Conservation (phyloP, 2,797 vertebrate species). For the Typhlichthys eigenmanni region DNA sequence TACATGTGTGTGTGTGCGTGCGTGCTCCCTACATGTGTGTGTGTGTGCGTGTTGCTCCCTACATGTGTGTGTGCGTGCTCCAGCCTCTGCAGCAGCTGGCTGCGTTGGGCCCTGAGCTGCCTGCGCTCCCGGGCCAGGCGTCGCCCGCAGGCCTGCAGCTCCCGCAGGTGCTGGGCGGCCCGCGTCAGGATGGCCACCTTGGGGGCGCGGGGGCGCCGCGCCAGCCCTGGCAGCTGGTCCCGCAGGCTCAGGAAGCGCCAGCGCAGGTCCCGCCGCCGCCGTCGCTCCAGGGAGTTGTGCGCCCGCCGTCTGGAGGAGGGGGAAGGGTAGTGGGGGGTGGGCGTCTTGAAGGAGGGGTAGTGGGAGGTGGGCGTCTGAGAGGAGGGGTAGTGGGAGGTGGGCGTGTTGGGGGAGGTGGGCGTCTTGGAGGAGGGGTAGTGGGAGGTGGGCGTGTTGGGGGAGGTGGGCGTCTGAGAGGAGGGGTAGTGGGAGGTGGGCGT, state of each 20-base stretch:
- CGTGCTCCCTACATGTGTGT: not conserved
- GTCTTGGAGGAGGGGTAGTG: no score
- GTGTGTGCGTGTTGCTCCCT: constrained; percentile 8
- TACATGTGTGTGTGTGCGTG: constrained; percentile 15
- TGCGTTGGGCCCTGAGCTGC: constrained; percentile 84
- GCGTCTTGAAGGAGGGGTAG: constrained; percentile 33
- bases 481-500: no score
- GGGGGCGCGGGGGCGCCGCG: constrained; percentile 87
- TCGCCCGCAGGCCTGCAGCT: constrained; percentile 80
- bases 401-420: no score
- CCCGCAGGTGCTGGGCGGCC: constrained; percentile 87
- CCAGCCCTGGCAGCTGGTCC: constrained; percentile 87
- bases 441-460: no score
- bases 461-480: no score
- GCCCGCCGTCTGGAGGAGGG: constrained; percentile 82
- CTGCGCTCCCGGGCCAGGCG: constrained; percentile 86
- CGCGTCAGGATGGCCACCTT: constrained; percentile 92
- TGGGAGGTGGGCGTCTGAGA: constrained; percentile 52
- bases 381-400: not conserved
- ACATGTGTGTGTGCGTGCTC: constrained; percentile 47
- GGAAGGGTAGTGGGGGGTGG: constrained; percentile 55
- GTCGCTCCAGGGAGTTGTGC: constrained; percentile 91
- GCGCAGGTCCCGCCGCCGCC: constrained; percentile 88
- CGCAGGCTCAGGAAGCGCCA: constrained; percentile 87
- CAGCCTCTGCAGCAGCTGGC: constrained; percentile 86